Conservation (phyloP, 2,888 invertebrate species). For the Bombylius major region DNA sequence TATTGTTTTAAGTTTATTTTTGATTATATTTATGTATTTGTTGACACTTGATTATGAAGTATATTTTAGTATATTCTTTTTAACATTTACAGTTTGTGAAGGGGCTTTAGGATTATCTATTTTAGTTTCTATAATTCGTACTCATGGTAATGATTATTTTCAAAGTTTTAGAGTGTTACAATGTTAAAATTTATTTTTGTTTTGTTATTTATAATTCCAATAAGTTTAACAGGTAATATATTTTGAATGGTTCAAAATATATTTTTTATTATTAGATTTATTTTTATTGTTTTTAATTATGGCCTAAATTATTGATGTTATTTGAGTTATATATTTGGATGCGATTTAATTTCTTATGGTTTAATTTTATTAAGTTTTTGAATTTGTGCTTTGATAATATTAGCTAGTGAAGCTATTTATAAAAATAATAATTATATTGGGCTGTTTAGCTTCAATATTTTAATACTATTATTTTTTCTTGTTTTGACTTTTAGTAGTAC, state of each 20-base stretch:
- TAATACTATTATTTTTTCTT: constrained; percentile 43
- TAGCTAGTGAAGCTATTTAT: constrained; percentile 42
- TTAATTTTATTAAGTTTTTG: constrained; percentile 45
- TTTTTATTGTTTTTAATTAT: constrained; percentile 37
- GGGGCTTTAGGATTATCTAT: constrained; percentile 49
- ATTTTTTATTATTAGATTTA: constrained; percentile 40
- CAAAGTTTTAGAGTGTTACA: constrained; percentile 44
- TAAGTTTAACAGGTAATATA: constrained; percentile 40
- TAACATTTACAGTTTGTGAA: constrained; percentile 51
- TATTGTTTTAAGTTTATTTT: constrained; percentile 46
- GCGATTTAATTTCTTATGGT: constrained; percentile 43
- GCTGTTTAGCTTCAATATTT: constrained; percentile 42
- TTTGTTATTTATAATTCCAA: constrained; percentile 40
- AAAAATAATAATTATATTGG: constrained; percentile 37
- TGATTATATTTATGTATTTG: constrained; percentile 40
- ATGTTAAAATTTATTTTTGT: constrained; percentile 45
- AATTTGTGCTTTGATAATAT: constrained; percentile 47
- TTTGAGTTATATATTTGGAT: constrained; percentile 38
- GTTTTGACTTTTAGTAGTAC: constrained; percentile 43
- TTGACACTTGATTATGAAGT: constrained; percentile 37
- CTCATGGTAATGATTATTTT: constrained; percentile 52
- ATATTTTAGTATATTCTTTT: constrained; percentile 48
- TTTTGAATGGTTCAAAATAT: constrained; percentile 44
- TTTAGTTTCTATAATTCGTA: constrained; percentile 48
- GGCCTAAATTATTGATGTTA: constrained; percentile 32